Evolutionary conservation across 2,888 invertebrate genomes (phyloP).

Genomic region (Myathropa florea): DNA sequence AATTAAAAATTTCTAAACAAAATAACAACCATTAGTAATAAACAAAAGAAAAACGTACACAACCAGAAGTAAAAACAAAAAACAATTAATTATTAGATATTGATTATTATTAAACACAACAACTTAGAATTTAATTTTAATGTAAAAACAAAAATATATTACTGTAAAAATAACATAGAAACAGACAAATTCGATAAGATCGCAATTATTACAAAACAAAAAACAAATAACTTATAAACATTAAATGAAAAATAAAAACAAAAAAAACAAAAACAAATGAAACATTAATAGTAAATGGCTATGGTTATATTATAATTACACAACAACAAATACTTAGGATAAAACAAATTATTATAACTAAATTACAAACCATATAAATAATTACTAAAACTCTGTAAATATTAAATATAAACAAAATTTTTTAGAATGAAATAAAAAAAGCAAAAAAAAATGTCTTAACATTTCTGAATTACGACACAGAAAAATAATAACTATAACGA

Average conservation of each 20-base stretch:
- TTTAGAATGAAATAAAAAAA: slow-evolving; percentile 29
- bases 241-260: no score
- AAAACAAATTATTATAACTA: slow-evolving; percentile 62
- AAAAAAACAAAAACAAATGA: slow-evolving; percentile 19
- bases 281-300: slow-evolving; percentile 60
- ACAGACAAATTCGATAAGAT: slow-evolving; percentile 66
- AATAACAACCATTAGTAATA: slow-evolving; percentile 30
- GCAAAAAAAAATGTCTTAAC: slow-evolving; percentile 3
- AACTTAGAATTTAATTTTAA: slow-evolving; percentile 59
- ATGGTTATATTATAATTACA: slow-evolving; percentile 64
- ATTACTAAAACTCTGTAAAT: slow-evolving; percentile 61
- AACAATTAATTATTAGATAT: slow-evolving; percentile 35
- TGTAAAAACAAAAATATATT: slow-evolving; percentile 61
- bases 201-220: slow-evolving; percentile 61
- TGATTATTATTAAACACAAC: slow-evolving; percentile 46
- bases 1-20: slow-evolving; percentile 58
- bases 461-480: slow-evolving; percentile 58
- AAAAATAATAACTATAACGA: slow-evolving; percentile 40
- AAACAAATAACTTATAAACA: slow-evolving; percentile 43
- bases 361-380: slow-evolving; percentile 39
- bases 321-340: slow-evolving; percentile 62
- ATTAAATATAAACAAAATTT: slow-evolving; percentile 41
- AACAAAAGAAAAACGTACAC: slow-evolving; percentile 61
- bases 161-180: slow-evolving; percentile 63
- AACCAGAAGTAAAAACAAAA: slow-evolving; percentile 52